Conservation (phyloP, 2,113 vertebrate genomes). For the Eurypyga helias region DNA sequence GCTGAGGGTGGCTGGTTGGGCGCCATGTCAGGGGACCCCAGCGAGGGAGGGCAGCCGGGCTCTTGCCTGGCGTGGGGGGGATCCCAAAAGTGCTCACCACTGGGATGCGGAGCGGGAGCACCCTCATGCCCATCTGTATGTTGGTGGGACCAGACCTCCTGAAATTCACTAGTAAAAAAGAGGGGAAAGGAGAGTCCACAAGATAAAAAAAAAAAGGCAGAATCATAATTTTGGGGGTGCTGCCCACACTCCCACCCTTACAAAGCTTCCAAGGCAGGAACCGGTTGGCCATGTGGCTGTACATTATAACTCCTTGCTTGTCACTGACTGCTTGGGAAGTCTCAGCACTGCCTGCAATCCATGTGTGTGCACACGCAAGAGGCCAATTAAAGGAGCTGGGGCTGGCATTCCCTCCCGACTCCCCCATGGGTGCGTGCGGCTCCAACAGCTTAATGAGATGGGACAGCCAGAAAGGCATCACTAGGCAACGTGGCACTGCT, state of each 20-base stretch:
- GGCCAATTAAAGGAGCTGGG: neutral
- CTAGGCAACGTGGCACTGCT: neutral
- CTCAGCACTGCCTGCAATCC: neutral
- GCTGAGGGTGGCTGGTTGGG: neutral
- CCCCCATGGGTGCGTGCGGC: neutral
- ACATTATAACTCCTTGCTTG: neutral
- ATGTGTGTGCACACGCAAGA: rapidly evolving
- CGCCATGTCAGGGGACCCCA: rapidly evolving
- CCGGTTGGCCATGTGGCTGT: neutral
- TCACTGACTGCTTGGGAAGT: neutral
- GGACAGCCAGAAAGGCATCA: neutral
- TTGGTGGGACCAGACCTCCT: neutral
- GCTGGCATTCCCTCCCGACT: neutral
- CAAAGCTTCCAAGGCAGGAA: neutral
- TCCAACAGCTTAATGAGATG: neutral
- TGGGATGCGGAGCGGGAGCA: neutral
- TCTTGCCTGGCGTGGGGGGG: neutral
- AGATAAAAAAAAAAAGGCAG: neutral
- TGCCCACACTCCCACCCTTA: neutral
- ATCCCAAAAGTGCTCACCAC: rapidly evolving
- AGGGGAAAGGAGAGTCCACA: no score
- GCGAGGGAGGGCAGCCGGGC: neutral
- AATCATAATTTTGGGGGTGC: neutral
- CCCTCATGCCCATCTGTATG: neutral
- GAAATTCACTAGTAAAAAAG: neutral